Evolutionary conservation across 2,797 vertebrate species (phyloP).

Genomic region (Fundulus diaphanus): DNA sequence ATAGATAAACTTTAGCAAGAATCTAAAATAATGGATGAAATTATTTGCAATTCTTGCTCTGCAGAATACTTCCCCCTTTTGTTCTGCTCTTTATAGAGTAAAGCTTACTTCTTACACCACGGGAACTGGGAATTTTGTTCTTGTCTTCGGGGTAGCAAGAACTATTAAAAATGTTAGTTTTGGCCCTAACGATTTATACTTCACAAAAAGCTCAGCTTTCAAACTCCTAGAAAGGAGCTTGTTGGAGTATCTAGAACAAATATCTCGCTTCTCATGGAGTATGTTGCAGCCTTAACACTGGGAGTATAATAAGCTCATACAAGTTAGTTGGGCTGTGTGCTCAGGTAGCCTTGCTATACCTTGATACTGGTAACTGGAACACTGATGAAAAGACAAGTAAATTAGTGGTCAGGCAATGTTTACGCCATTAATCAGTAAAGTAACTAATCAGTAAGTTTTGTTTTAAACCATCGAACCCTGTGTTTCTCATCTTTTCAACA

Average conservation of each 20-base stretch:
- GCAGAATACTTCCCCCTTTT: background rate
- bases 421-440: background rate
- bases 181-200: no score
- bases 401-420: background rate
- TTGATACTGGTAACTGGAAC: background rate
- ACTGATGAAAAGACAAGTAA: background rate
- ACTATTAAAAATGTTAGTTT: no score
- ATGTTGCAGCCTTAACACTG: no score
- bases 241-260: no score
- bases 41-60: background rate
- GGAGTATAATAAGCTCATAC: background rate
- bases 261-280: no score
- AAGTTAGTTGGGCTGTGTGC: background rate
- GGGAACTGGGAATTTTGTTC: no score
- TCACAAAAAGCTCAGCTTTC: no score
- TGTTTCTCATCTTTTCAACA: background rate
- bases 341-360: no score
- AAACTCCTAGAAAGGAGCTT: no score
- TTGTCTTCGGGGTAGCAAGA: no score
- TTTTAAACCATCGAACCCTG: background rate
- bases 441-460: background rate
- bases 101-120: no score
- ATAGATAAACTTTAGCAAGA: background rate
- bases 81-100: background rate
- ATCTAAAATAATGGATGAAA: background rate